These are phyloP conservation scores for Stomatorhinus walkeri DNA, from an alignment of 2,797 vertebrate species.

Conservation along the genomic window DNA sequence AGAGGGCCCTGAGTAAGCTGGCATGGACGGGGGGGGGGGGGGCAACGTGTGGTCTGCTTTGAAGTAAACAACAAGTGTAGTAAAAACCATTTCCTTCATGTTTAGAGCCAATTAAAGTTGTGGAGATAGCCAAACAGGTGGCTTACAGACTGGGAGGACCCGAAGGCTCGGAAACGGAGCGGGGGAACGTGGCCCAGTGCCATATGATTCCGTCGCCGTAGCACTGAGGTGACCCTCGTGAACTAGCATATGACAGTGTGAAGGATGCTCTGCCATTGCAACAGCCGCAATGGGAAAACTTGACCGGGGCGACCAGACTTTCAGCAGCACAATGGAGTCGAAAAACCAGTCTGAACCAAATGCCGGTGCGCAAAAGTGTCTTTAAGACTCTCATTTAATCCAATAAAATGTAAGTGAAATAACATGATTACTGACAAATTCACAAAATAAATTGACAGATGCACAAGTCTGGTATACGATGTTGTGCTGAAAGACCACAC, in stretches of 20 bases:
- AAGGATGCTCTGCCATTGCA: too few relatives aligned
- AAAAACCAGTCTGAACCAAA: neutral
- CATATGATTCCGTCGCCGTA: neutral
- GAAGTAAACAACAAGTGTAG: conserved; percentile 14
- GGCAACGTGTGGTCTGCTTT: conserved; percentile 15
- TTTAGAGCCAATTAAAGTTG: conserved; percentile 17
- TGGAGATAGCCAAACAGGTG: conserved; percentile 19
- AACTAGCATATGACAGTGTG: neutral
- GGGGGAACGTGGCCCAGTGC: neutral
- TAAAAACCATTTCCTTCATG: conserved; percentile 2
- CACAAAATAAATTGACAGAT: neutral
- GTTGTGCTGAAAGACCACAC: neutral
- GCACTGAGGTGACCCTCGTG: neutral
- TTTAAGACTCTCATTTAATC: neutral
- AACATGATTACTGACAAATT: neutral
- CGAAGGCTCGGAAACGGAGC: neutral
- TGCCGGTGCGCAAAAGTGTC: neutral
- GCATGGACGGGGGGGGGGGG: neutral
- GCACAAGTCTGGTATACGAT: neutral
- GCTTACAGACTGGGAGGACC: neutral
- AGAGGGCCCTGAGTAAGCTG: neutral
- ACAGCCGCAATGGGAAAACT: neutral
- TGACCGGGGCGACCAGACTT: neutral
- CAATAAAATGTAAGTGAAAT: neutral
- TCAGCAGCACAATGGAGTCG: neutral